Conservation (phyloP, 35 echinoderm and acorn worm genomes). For the Heliocidaris erythrogramma region DNA sequence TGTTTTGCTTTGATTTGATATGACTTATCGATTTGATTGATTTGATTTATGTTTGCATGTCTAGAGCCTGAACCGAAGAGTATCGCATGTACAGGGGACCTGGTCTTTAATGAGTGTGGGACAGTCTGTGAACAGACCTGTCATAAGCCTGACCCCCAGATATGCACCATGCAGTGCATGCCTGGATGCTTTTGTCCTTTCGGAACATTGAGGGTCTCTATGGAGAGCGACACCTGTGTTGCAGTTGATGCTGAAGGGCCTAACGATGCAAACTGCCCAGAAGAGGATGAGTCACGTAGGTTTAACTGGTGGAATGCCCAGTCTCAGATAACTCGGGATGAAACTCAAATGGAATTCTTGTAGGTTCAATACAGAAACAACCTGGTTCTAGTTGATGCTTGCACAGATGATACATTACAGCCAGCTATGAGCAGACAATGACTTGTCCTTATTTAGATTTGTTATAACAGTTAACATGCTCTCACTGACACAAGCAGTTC, state of each 20-base stretch:
- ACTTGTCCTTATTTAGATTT: no score
- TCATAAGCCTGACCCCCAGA: background rate
- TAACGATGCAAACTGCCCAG: background rate
- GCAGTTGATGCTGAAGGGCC: background rate
- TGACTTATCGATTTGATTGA: no score
- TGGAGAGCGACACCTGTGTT: background rate
- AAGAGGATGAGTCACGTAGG: background rate
- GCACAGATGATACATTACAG: no score
- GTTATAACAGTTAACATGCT: no score
- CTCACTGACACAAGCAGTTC: no score
- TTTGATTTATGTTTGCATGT: background rate
- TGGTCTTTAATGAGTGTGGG: constrained; percentile 5
- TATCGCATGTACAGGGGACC: background rate
- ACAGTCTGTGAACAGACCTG: background rate
- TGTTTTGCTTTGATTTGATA: no score
- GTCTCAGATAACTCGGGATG: no score
- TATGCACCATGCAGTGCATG: background rate
- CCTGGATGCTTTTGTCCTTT: constrained; percentile 15
- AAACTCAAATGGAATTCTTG: no score
- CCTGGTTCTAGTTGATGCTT: no score
- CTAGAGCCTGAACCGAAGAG: background rate
- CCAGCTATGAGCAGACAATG: no score
- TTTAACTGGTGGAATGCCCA: no score
- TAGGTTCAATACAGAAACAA: no score
- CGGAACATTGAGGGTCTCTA: background rate